Percentiles rank a stretch among this genome's conserved stretches.
Conservation (phyloP, 2,888 invertebrate species). For the Rugalucina vietnamica region DNA sequence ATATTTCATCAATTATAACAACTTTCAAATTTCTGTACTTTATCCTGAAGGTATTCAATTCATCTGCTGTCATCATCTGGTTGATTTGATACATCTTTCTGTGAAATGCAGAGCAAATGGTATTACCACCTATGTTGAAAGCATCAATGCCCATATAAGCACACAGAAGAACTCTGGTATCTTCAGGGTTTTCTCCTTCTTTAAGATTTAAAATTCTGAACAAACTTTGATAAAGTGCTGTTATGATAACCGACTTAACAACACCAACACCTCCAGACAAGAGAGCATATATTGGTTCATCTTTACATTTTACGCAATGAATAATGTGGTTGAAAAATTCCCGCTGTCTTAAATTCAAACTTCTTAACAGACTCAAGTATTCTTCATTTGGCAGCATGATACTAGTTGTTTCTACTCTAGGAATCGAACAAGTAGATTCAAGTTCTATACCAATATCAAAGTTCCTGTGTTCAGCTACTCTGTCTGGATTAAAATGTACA, state of each 20-base stretch:
- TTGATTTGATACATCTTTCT: conserved; percentile 42
- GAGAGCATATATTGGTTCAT: conserved; percentile 41
- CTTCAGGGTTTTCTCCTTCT: conserved; percentile 45
- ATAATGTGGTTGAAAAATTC: conserved; percentile 27
- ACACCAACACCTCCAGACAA: conserved; percentile 61
- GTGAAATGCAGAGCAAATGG: conserved; percentile 31
- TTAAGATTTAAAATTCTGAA: conserved; percentile 3
- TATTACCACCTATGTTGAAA: not conserved
- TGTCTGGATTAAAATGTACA: too few species aligned
- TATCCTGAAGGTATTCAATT: conserved; percentile 40
- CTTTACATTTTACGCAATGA: conserved; percentile 15
- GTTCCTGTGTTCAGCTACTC: too few species aligned
- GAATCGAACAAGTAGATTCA: too few species aligned
- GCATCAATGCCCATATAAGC: conserved; percentile 19
- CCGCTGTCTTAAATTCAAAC: conserved; percentile 39
- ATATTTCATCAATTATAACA: conserved; percentile 58
- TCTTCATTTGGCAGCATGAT: conserved; percentile 2
- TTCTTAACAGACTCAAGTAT: conserved; percentile 5
- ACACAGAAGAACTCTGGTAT: conserved; percentile 55
- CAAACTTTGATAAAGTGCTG: conserved; percentile 51
- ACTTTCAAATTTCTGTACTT: conserved; percentile 44
- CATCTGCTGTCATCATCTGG: conserved; percentile 43
- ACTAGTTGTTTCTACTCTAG: not conserved
- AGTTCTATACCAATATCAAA: too few species aligned
- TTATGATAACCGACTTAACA: conserved; percentile 59